Evolutionary conservation across 1,140 invertebrate genomes (phyloP), one percentile per base, ranked within the genome.

Genomic region (Drosophila insularis): DNA sequence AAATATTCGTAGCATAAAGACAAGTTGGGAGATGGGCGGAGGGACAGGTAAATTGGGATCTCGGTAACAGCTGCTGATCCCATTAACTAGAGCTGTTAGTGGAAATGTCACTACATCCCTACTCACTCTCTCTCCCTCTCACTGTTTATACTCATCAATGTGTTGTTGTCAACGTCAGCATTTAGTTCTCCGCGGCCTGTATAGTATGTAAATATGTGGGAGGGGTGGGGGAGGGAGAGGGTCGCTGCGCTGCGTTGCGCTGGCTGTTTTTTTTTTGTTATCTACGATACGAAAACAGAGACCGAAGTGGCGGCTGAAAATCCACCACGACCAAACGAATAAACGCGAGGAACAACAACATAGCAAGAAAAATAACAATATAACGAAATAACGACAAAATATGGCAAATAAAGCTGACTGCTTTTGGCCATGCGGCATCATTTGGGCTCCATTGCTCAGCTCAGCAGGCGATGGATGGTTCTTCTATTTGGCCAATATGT

Each of bases 381-480:
- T 65, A 75, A 50, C 35, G 35, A 37, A 37, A 37, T 37, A 74
- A 84, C 81, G 69, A 73, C 63, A 68, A 74, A 85, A 81, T 81
- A 85, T 81, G 78, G 78, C 81, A 86, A 84, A 87, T 85, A 87
- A 89, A 87, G 56, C 75, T 64, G 68, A 78, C 65, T 73, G 78
- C 72, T 87, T 76, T 87, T 78, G 82, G 82, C 87, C 82, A 86
- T 79, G 82, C 76, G 84, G 82, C 84, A 78, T 71, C 82, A 82
- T 82, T 80, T 80, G 84, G 71, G 82, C 84, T 86, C 77, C 66
- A 82, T 54, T 89, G 82, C 82, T 77, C 84, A 87, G 82, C 82
- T 77, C 84, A 87, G 76, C 80, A 86, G 71, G 61, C 43, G 21
- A 37, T 1, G n/a, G 43, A 27, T 27, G 27, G 27, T 27, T 27